phyloP scores from a whole-genome alignment of 2,888 invertebrate genomes.

The Acanthosepion esculentum region DNA sequence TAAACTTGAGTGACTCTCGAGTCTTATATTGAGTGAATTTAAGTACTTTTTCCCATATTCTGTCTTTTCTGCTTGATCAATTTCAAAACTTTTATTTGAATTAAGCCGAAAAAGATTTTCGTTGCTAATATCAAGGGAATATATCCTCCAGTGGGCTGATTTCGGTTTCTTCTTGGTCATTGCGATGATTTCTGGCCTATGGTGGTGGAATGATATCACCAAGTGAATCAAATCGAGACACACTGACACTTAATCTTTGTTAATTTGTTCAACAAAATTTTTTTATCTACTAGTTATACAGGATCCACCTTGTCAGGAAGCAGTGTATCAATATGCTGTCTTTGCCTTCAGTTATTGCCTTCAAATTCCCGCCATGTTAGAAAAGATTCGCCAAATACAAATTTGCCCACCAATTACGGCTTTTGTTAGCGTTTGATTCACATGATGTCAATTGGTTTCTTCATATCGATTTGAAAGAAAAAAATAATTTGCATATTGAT shows the following conservation, averaged over 20 bases:
- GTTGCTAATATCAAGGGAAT: not conserved
- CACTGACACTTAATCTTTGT: not conserved
- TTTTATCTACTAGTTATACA: not conserved
- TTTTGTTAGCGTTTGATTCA: not conserved
- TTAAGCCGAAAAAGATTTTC: no score
- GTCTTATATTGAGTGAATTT: no score
- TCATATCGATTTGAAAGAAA: not conserved
- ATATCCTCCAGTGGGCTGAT: not conserved
- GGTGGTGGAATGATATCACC: not conserved
- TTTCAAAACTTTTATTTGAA: no score
- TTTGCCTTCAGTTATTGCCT: not conserved
- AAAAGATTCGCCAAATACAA: not conserved
- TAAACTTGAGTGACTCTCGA: no score
- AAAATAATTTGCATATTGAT: not conserved
- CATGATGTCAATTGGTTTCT: constrained; percentile 1
- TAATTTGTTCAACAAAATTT: not conserved
- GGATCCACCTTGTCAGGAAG: not conserved
- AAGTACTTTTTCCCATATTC: no score
- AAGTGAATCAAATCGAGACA: not conserved
- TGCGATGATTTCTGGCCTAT: not conserved
- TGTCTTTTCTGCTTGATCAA: no score
- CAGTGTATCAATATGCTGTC: not conserved
- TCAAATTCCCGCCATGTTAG: not conserved
- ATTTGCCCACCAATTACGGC: not conserved
- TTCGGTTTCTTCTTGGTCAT: not conserved